Conservation (phyloP, 2,797 vertebrate species). For the Leptodactylus fallax region DNA sequence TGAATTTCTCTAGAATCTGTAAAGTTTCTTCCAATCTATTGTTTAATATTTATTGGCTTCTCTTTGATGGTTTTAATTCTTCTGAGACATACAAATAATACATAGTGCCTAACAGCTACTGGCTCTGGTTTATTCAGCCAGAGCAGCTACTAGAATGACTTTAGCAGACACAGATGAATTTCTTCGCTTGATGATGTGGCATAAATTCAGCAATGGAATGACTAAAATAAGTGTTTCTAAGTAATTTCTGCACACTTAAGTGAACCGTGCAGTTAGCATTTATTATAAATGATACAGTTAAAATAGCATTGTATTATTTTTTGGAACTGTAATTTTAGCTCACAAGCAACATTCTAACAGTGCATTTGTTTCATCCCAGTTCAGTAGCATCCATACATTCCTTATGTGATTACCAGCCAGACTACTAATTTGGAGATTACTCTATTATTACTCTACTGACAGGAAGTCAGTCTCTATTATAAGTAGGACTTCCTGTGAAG, state of each 20-base stretch:
- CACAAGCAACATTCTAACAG: too few species aligned
- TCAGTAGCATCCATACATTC: too few species aligned
- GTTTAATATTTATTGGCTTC: constrained; percentile 35
- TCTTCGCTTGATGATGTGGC: constrained; percentile 51
- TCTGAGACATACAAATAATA: constrained; percentile 43
- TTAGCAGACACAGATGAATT: constrained; percentile 38
- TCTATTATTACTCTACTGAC: too few species aligned
- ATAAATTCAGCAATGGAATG: not conserved
- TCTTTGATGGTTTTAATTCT: constrained; percentile 41
- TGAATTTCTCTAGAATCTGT: not conserved
- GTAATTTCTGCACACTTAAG: not conserved
- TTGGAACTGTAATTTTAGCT: too few species aligned
- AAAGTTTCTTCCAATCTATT: constrained; percentile 13
- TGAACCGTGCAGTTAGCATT: not conserved
- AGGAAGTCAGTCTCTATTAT: too few species aligned
- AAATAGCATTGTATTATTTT: too few species aligned
- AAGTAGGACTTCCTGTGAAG: too few species aligned
- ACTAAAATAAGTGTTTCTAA: not conserved
- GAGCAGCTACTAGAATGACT: constrained; percentile 41
- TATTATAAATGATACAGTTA: too few species aligned
- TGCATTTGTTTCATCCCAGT: too few species aligned
- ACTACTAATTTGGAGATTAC: too few species aligned
- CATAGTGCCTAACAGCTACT: constrained; percentile 44
- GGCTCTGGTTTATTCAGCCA: constrained; percentile 33
- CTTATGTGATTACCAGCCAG: too few species aligned